Conservation (phyloP, 1,140 invertebrate species). For the Pachypsylla venusta region DNA sequence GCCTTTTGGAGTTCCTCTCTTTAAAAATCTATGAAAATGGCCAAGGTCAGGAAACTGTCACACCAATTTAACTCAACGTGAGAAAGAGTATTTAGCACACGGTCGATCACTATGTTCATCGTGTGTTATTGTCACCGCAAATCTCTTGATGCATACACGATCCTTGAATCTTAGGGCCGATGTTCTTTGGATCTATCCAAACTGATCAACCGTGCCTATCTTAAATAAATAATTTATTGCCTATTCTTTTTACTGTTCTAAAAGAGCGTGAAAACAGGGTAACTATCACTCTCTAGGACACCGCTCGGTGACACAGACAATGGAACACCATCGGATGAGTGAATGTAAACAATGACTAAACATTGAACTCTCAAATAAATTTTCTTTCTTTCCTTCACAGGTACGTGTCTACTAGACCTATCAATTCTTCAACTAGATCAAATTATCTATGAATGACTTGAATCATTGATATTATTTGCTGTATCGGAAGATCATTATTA, state of each 20-base stretch:
- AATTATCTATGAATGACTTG: too few relatives aligned
- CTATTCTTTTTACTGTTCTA: not conserved
- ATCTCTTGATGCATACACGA: not conserved
- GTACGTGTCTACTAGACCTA: too few relatives aligned
- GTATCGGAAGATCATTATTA: too few relatives aligned
- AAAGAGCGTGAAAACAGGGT: slow-evolving; percentile 4
- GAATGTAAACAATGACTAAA: too few relatives aligned
- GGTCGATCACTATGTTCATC: slow-evolving; percentile 5
- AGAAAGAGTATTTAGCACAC: slow-evolving; percentile 7
- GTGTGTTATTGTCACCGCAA: slow-evolving; percentile 3
- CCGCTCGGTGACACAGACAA: too few relatives aligned
- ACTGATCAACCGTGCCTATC: slow-evolving; percentile 2
- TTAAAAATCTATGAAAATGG: slow-evolving; percentile 8
- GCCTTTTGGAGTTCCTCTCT: slow-evolving; percentile 5
- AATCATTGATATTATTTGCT: too few relatives aligned
- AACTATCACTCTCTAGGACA: not conserved
- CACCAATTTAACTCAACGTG: slow-evolving; percentile 5
- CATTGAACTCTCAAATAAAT: too few relatives aligned
- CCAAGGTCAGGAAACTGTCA: not conserved
- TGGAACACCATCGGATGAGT: too few relatives aligned
- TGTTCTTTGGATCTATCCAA: not conserved
- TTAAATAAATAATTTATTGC: too few relatives aligned
- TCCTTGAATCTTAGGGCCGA: slow-evolving; percentile 2
- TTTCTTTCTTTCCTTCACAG: too few relatives aligned
- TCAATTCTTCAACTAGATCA: too few relatives aligned